phyloP scores from a whole-genome alignment of 1,140 invertebrate species.

The Bombus difficillimus region DNA sequence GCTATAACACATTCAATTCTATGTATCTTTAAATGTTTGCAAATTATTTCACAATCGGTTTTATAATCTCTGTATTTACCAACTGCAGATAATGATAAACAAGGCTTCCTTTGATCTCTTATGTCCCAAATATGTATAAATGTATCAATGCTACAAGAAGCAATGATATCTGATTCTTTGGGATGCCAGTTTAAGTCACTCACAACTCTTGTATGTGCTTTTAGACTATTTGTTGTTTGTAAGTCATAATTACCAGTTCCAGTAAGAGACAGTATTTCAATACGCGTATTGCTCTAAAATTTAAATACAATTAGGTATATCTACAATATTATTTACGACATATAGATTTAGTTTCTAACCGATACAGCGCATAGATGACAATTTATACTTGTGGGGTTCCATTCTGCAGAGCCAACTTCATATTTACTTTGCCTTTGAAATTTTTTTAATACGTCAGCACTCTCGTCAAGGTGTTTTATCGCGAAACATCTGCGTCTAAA shows the following conservation, averaged over 20 bases:
- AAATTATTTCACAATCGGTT: background rate
- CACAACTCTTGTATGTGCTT: conserved; percentile 93
- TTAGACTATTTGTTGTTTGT: conserved; percentile 88
- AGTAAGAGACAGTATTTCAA: conserved; percentile 92
- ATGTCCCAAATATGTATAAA: conserved; percentile 97
- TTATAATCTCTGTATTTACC: conserved; percentile 79
- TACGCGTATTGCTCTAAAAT: conserved; percentile 90
- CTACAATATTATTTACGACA: conserved; percentile 31
- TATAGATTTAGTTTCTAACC: conserved; percentile 84
- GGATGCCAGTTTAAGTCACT: conserved; percentile 97
- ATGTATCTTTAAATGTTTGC: background rate
- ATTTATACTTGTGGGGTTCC: conserved; percentile 91
- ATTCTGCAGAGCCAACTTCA: conserved; percentile 95
- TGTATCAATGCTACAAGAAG: conserved; percentile 96
- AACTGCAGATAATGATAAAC: conserved; percentile 91
- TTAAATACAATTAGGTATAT: conserved; percentile 46
- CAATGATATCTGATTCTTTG: conserved; percentile 93
- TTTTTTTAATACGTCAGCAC: conserved; percentile 89
- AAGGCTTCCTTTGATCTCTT: conserved; percentile 91
- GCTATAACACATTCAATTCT: conserved; percentile 82
- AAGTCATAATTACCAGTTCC: conserved; percentile 84
- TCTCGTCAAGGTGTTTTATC: conserved; percentile 90
- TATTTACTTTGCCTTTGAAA: conserved; percentile 95
- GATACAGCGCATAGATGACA: conserved; percentile 94
- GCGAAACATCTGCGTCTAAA: conserved; percentile 90